Evolutionary conservation across 2,888 invertebrate genomes (phyloP), one percentile per base, ranked within the genome.

Genomic region (Stenichneumon culpator): DNA sequence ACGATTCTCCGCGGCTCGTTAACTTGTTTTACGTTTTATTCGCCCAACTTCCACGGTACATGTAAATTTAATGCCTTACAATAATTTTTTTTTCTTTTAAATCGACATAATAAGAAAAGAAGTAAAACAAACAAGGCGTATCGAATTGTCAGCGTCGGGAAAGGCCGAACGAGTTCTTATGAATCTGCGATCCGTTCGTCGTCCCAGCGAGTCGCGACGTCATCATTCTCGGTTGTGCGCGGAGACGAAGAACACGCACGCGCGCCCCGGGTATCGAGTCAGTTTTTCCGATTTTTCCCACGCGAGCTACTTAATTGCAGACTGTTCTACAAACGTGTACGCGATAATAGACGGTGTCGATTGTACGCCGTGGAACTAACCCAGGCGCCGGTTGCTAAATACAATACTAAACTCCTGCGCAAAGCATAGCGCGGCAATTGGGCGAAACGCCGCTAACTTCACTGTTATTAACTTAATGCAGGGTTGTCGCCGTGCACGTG

Each of bases 401-500:
- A 39, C 22, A 57, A 52, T 22, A 52, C 19, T 39, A 39, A 14
- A 72, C 19, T 32, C 11, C 9, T 1, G 7, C 39, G 7, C 72
- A 22, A 7, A 72, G 36, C 39, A 39, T 19, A 7, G 22, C 3
- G 22, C 3, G n/a, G 25, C 19, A 57, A 72, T 44, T 39, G 22
- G n/a, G 28, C 28, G 14, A 50, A 11, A 69, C 54, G 22, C 57
- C 57, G 57, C 57, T 57, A 57, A 57, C 11, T 25, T 57, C 39
- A 19, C 39, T 39, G 54, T 57, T 7, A 19, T 36, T 70, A 52
- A 36, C 70, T 16, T n/a, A n/a, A 69, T 11, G 28, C 9, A 1
- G 32, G 28, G 16, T 47, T 25, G 44, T 50, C 57, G 22, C 57
- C 9, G 25, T 9, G 50, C 47, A 25, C 69, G 11, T 14, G 32